Evolutionary conservation across 2,797 vertebrate genomes (phyloP).

Genomic region (Hoplostethus atlanticus): DNA sequence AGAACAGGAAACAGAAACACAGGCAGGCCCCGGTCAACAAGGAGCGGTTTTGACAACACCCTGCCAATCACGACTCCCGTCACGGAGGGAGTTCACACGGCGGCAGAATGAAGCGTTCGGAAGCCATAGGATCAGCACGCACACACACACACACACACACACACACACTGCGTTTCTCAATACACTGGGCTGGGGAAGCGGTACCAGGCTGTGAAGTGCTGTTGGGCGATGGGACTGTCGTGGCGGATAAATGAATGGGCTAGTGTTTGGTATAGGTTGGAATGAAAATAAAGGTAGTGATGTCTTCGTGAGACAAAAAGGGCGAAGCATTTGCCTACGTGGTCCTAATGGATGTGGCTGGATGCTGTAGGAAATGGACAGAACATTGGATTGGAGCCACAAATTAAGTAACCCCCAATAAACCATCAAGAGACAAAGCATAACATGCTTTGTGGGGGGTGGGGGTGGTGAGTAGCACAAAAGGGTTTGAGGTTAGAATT

Average conservation of each 20-base stretch:
- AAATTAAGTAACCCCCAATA: slow-evolving; percentile 16
- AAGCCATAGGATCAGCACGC: slow-evolving; percentile 1
- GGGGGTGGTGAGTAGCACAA: slow-evolving; percentile 12
- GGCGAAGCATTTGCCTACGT: not conserved
- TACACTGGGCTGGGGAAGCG: slow-evolving; percentile 5
- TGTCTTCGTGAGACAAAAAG: too few species aligned
- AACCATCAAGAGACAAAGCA: slow-evolving; percentile 59
- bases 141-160: too few species aligned
- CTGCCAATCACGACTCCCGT: slow-evolving; percentile 58
- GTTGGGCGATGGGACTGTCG: slow-evolving; percentile 7
- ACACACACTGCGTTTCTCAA: slow-evolving; percentile 13
- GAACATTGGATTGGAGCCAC: too few species aligned
- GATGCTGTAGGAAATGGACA: too few species aligned
- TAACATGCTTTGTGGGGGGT: slow-evolving; percentile 16
- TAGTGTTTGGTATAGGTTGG: too few species aligned
- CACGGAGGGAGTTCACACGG: slow-evolving; percentile 35
- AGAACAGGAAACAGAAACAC: slow-evolving; percentile 43
- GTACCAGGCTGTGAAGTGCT: not conserved
- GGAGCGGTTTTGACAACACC: slow-evolving; percentile 33
- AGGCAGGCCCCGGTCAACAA: slow-evolving; percentile 41
- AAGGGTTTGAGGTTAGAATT: slow-evolving; percentile 46
- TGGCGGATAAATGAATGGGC: too few species aligned
- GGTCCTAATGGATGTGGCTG: not conserved
- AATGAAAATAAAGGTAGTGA: too few species aligned
- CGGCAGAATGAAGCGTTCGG: slow-evolving; percentile 31